Evolutionary conservation across 2,797 vertebrate species (phyloP).

Genomic region (Sebastolobus altivelis): DNA sequence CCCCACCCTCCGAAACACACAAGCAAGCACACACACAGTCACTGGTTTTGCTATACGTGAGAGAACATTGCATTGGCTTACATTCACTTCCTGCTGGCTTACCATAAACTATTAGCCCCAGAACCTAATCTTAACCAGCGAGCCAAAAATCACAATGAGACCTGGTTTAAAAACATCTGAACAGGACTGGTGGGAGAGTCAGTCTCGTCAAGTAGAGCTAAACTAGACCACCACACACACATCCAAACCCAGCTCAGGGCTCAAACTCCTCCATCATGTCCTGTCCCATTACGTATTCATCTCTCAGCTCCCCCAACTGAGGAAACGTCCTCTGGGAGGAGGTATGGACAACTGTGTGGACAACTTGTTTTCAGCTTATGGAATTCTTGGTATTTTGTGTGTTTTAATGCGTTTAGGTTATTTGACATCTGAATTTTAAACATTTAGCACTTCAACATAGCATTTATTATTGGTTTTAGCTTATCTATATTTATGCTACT

Average conservation of each 20-base stretch:
- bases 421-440: background rate
- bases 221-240: slow-evolving; percentile 18
- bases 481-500: background rate
- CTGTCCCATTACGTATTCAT: slow-evolving; percentile 37
- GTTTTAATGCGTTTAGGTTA: background rate
- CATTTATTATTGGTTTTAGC: background rate
- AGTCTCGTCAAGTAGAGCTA: background rate
- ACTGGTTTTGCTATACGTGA: slow-evolving; percentile 3
- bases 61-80: slow-evolving; percentile 6
- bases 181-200: background rate
- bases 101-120: background rate
- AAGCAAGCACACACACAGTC: slow-evolving; percentile 18
- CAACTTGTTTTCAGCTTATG: background rate
- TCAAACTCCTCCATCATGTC: slow-evolving; percentile 45
- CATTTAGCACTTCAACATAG: background rate
- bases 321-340: slow-evolving; percentile 12
- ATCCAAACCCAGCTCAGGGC: slow-evolving; percentile 10
- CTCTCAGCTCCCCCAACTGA: slow-evolving; percentile 7
- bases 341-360: background rate
- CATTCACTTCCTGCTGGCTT: slow-evolving; percentile 33
- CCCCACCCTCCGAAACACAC: slow-evolving; percentile 30
- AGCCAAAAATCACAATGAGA: background rate
- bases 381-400: background rate
- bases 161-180: slow-evolving; percentile 3
- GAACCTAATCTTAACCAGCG: slow-evolving; percentile 6